These are phyloP conservation scores for Eristalis pertinax DNA, from an alignment of 2,888 invertebrate species.

Conservation along the genomic window DNA sequence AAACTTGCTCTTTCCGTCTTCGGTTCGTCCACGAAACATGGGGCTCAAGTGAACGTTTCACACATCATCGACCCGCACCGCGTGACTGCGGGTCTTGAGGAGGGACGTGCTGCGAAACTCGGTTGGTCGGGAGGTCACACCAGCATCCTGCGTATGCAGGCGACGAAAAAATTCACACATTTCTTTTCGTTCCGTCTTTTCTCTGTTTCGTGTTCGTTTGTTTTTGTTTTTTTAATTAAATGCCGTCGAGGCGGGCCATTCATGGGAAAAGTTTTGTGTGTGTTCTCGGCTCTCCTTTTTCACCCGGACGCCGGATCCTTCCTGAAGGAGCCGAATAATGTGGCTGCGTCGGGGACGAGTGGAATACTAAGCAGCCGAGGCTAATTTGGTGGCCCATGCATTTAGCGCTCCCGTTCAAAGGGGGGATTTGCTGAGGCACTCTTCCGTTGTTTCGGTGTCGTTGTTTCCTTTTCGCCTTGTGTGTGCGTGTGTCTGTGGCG, in stretches of 20 bases:
- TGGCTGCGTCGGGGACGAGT: slow-evolving; percentile 15
- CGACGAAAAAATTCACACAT: slow-evolving; percentile 31
- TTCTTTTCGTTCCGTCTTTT: slow-evolving; percentile 33
- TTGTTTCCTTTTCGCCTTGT: neutral
- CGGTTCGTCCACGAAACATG: neutral
- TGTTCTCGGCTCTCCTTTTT: slow-evolving; percentile 46
- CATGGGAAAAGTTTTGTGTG: slow-evolving; percentile 58
- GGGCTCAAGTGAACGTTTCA: neutral
- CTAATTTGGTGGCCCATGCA: slow-evolving; percentile 59
- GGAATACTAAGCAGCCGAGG: slow-evolving; percentile 56
- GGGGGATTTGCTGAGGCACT: slow-evolving; percentile 29
- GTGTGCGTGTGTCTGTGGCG: slow-evolving; percentile 18
- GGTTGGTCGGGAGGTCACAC: neutral
- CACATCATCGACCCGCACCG: neutral
- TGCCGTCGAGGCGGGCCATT: slow-evolving; percentile 48
- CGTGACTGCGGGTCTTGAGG: neutral
- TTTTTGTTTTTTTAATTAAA: slow-evolving; percentile 54
- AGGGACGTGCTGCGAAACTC: neutral
- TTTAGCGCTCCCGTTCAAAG: slow-evolving; percentile 41
- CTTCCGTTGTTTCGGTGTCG: slow-evolving; percentile 37
- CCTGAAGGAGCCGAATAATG: slow-evolving; percentile 23
- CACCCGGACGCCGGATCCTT: slow-evolving; percentile 25
- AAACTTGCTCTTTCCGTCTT: neutral
- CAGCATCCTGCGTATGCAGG: neutral
- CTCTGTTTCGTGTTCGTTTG: neutral